Base-by-base conservation (phyloP, 2,797 vertebrate species). In the Rousettus madagascariensis region DNA sequence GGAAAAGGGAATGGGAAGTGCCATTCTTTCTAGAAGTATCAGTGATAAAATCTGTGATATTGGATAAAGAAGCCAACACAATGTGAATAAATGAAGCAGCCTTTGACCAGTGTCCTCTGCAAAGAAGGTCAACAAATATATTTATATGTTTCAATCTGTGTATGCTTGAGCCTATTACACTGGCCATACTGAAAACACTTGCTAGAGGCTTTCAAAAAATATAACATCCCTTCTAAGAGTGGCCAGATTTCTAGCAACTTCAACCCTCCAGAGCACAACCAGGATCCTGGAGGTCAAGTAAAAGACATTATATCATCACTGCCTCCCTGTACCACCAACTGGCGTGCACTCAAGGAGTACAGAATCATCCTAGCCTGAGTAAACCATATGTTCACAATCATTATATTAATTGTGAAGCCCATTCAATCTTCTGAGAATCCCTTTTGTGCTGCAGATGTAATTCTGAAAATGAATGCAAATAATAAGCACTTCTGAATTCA, bases 401-500 rank as follows among this genome's bases (percentile, higher is more conserved):
- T 43, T 41, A 22, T 13, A 20, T 33, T 59, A 72, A 86, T 38
- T 71, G 24, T 7, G 41, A 97, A 79, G 91, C 83, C 57, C 66
- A 3, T 66, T 72, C 13, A 11, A 28, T 86, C 90, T 85, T 49
- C 79, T n/a, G 10, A 84, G 82, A 94, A 77, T 28, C 69, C 78
- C 65, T 72, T 92, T 72, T 46, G 59, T 88, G 75, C 78, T 86
- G 26, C 89, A 68, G 79, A 86, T 41, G 22, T 12, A 92, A 96
- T 94, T 89, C 74, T 68, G 63, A 86, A 92, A 94, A 95, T 41
- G 7, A 94, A 86, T 83, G 77, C 69, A 83, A 83, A 91, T 65
- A 85, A 95, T 41, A 92, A 92, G 46, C 8, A 24, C 41, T 63
- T 89, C 63, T 94, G 69, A 86, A 94, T 86, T 65, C 80, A 20